Conservation (phyloP, 1,140 invertebrate species). For the Thaumatotibia leucotreta region DNA sequence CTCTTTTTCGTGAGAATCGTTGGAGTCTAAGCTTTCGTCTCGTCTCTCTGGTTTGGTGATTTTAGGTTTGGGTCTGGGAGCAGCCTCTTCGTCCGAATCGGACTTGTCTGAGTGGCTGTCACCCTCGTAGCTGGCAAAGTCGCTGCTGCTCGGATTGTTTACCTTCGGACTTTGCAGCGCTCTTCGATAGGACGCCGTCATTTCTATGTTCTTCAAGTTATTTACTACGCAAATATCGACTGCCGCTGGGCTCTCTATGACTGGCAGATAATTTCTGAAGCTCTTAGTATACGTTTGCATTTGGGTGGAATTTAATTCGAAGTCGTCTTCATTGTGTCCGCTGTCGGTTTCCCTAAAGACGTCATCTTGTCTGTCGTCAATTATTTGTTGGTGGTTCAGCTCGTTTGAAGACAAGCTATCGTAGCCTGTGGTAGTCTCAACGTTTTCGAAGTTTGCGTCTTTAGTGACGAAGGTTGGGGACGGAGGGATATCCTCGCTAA, state of each 20-base stretch:
- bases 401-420: constrained; percentile 67
- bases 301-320: constrained; percentile 72
- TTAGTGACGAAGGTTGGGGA: constrained; percentile 66
- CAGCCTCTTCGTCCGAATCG: constrained; percentile 60
- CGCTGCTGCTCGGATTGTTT: constrained; percentile 55
- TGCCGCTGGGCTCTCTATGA: constrained; percentile 64
- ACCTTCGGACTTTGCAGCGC: constrained; percentile 38
- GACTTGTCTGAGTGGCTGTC: constrained; percentile 76
- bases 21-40: constrained; percentile 61
- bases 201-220: constrained; percentile 73
- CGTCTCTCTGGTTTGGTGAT: constrained; percentile 77
- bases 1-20: constrained; percentile 62
- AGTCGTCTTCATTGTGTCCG: constrained; percentile 80
- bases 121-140: constrained; percentile 63
- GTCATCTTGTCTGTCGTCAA: constrained; percentile 48
- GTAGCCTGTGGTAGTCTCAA: constrained; percentile 66
- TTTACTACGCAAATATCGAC: constrained; percentile 71
- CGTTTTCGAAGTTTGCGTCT: constrained; percentile 64
- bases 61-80: constrained; percentile 72
- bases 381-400: constrained; percentile 54
- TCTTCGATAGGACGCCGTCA: constrained; percentile 66
- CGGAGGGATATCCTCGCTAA: constrained; percentile 74
- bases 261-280: constrained; percentile 66
- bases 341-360: constrained; percentile 52
- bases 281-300: constrained; percentile 69